Percentiles rank a stretch among this genome's conserved stretches.
Conservation (phyloP, 2,797 vertebrate genomes). For the Phalanger gymnotis region DNA sequence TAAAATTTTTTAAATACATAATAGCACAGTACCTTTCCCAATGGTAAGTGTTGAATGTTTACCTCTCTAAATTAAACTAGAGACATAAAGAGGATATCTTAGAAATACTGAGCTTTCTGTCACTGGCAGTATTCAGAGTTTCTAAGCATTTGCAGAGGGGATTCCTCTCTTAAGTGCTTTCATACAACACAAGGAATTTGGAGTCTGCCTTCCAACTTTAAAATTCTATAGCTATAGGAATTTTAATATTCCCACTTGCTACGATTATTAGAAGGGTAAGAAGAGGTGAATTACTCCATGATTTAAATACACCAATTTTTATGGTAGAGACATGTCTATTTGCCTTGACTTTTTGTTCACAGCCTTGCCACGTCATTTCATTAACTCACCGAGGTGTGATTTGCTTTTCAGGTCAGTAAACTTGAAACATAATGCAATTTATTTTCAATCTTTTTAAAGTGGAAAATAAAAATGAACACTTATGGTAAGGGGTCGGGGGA, state of each 20-base stretch:
- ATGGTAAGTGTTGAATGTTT: neutral
- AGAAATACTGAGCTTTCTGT: neutral
- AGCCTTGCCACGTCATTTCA: slow-evolving; percentile 58
- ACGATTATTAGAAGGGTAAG: slow-evolving; percentile 26
- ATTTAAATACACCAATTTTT: slow-evolving; percentile 51
- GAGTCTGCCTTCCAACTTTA: neutral
- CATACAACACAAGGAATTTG: neutral
- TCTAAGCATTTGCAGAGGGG: neutral
- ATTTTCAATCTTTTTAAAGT: slow-evolving; percentile 52
- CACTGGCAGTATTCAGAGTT: neutral
- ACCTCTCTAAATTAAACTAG: neutral
- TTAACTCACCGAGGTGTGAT: slow-evolving; percentile 56
- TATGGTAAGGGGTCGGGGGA: rapidly evolving
- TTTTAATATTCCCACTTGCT: neutral
- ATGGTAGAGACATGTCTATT: slow-evolving; percentile 34
- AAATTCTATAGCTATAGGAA: neutral
- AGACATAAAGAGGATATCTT: neutral
- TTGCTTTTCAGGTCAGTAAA: slow-evolving; percentile 66
- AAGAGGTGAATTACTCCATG: slow-evolving; percentile 5
- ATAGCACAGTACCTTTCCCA: neutral
- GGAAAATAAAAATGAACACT: slow-evolving; percentile 58
- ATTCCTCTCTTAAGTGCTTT: neutral
- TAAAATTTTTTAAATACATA: neutral
- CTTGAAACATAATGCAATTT: slow-evolving; percentile 71
- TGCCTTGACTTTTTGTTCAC: neutral